Percentiles rank a stretch among this genome's conserved stretches.
Evolutionary conservation across 1,140 invertebrate genomes (phyloP).

Genomic region (Hydropsyche tenuis): DNA sequence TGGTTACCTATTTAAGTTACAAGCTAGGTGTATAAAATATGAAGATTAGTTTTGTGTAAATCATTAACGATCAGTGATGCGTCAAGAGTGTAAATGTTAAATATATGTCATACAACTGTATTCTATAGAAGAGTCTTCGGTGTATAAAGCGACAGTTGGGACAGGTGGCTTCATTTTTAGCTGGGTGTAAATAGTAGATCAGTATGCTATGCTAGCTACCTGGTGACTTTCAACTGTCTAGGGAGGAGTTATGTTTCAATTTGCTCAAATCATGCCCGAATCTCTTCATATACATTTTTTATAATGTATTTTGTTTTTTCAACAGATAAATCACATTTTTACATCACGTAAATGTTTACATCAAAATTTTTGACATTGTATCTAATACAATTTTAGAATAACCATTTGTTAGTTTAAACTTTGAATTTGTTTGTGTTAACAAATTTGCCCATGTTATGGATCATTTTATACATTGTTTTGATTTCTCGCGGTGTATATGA

Average conservation of each 20-base stretch:
- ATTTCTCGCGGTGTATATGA: too few species aligned
- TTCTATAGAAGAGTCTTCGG: conserved; percentile 34
- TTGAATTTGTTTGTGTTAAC: neutral
- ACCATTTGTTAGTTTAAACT: neutral
- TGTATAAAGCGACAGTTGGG: conserved; percentile 33
- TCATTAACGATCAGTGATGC: conserved; percentile 35
- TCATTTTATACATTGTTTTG: too few species aligned
- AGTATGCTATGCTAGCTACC: conserved; percentile 29
- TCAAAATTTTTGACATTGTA: too few species aligned
- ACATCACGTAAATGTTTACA: too few species aligned
- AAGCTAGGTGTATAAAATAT: conserved; percentile 45
- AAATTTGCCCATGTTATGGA: too few species aligned
- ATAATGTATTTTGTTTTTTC: neutral
- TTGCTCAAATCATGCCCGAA: neutral
- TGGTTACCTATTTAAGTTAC: conserved; percentile 50
- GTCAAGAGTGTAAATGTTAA: conserved; percentile 42
- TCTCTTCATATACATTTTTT: neutral
- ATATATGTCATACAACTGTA: conserved; percentile 37
- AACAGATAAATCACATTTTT: too few species aligned
- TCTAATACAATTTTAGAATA: neutral
- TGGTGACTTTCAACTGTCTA: conserved; percentile 6
- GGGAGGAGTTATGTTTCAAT: neutral
- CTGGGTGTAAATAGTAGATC: conserved; percentile 42
- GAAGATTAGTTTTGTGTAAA: conserved; percentile 43
- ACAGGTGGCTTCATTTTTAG: conserved; percentile 19